Percentiles rank a stretch among this genome's conserved stretches.
phyloP scores from a whole-genome alignment of 2,113 vertebrate species.

The Bufo gargarizans region DNA sequence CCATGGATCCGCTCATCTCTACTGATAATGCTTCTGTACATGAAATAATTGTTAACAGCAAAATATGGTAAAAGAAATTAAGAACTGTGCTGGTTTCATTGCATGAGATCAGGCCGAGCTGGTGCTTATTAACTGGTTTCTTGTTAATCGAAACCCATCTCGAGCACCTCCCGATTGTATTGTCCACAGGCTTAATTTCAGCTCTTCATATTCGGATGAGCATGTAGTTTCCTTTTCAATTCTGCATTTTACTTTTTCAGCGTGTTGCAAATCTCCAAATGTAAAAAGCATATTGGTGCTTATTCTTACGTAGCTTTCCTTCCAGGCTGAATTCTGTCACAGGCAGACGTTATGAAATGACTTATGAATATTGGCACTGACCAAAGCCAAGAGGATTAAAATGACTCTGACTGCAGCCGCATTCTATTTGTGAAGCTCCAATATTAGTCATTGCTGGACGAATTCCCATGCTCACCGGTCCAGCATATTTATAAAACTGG shows the following conservation, averaged over 20 bases:
- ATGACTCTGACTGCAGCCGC: slow-evolving; percentile 1
- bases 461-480: neutral
- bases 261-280: neutral
- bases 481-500: neutral
- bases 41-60: neutral
- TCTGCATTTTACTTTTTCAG: neutral
- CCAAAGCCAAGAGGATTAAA: slow-evolving; percentile 13
- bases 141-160: neutral
- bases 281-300: slow-evolving; percentile 15
- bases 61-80: neutral
- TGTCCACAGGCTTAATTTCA: slow-evolving; percentile 10
- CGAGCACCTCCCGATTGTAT: neutral
- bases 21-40: too few species aligned
- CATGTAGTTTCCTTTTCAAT: neutral
- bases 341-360: slow-evolving; percentile 25
- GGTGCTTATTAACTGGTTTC: neutral
- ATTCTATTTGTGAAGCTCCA: slow-evolving; percentile 16
- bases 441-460: slow-evolving; percentile 13
- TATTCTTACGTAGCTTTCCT: neutral
- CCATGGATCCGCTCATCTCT: too few species aligned
- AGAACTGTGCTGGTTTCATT: neutral
- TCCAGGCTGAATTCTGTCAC: slow-evolving; percentile 5
- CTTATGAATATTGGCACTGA: slow-evolving; percentile 24
- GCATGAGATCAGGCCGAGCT: neutral
- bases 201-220: neutral